Evolutionary conservation across 1,140 invertebrate species (phyloP).

Genomic region (Lysiphlebus fabarum): DNA sequence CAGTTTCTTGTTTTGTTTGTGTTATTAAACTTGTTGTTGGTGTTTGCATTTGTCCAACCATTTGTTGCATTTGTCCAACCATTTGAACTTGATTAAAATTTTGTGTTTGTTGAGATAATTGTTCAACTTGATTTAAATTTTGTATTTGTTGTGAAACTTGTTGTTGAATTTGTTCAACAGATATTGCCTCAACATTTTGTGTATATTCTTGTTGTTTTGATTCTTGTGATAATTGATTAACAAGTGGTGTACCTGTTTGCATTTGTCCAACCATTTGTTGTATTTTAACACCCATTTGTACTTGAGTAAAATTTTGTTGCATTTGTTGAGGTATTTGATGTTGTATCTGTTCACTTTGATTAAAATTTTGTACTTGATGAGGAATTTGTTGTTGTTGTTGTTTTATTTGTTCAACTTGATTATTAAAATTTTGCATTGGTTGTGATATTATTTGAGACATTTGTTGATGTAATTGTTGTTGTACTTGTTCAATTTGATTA

Average conservation of each 20-base stretch:
- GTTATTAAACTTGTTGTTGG: background rate
- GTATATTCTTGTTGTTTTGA: conserved; percentile 14
- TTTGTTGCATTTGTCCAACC: conserved; percentile 29
- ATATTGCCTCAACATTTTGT: conserved; percentile 18
- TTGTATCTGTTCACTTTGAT: conserved; percentile 29
- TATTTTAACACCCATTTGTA: background rate
- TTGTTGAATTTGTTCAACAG: conserved; percentile 22
- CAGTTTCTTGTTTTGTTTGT: conserved; percentile 8
- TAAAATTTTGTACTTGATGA: conserved; percentile 18
- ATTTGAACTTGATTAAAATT: conserved; percentile 35
- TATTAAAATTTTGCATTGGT: conserved; percentile 1
- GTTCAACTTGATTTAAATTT: conserved; percentile 20
- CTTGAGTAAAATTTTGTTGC: too few relatives aligned
- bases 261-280: conserved; percentile 32
- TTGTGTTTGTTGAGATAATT: conserved; percentile 36
- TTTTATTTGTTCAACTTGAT: conserved; percentile 16
- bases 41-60: conserved; percentile 2
- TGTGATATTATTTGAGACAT: conserved; percentile 26
- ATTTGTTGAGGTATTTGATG: conserved; percentile 16
- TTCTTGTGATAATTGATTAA: conserved; percentile 12
- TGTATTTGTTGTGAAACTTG: conserved; percentile 28
- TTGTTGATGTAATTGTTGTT: conserved; percentile 21
- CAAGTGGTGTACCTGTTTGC: conserved; percentile 20
- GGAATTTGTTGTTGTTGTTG: conserved; percentile 16
- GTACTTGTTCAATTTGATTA: conserved; percentile 16